These are phyloP conservation scores for Sycophaga agraensis DNA, from an alignment of 1,140 invertebrate genomes.

Conservation along the genomic window DNA sequence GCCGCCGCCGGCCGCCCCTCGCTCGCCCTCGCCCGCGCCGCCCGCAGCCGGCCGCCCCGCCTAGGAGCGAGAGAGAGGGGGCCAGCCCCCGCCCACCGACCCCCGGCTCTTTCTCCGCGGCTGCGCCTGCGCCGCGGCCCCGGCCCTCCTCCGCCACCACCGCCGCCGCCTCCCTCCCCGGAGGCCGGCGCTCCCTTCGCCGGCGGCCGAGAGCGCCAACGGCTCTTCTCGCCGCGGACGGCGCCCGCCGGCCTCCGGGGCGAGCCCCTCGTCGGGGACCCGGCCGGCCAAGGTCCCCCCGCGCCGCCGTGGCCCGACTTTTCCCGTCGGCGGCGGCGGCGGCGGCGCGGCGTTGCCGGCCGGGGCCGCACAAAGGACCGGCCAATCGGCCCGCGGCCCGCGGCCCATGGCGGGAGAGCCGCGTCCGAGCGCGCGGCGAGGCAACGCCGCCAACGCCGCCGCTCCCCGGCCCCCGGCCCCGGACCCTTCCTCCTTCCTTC, in stretches of 20 bases:
- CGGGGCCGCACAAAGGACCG: slow-evolving; percentile 7
- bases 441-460: slow-evolving; percentile 41
- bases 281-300: too few species aligned
- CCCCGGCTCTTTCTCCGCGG: too few species aligned
- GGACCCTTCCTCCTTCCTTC: not conserved
- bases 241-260: too few species aligned
- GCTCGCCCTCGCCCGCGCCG: not conserved
- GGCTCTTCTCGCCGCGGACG: too few species aligned
- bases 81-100: too few species aligned
- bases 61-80: slow-evolving; percentile 1
- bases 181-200: too few species aligned
- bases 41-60: too few species aligned
- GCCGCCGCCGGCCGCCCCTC: not conserved
- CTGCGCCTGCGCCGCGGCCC: slow-evolving; percentile 27
- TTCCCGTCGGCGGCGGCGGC: slow-evolving; percentile 21
- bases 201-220: too few species aligned
- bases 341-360: slow-evolving; percentile 51
- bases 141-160: not conserved
- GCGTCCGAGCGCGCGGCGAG: slow-evolving; percentile 31
- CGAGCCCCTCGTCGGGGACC: too few species aligned
- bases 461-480: too few species aligned
- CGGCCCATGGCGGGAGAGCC: slow-evolving; percentile 45
- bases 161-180: not conserved
- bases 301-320: not conserved
- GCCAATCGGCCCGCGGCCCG: slow-evolving; percentile 41